These are phyloP conservation scores for Pongo abelii DNA, from an alignment of 2,113 vertebrate genomes.

Conservation along the genomic window DNA sequence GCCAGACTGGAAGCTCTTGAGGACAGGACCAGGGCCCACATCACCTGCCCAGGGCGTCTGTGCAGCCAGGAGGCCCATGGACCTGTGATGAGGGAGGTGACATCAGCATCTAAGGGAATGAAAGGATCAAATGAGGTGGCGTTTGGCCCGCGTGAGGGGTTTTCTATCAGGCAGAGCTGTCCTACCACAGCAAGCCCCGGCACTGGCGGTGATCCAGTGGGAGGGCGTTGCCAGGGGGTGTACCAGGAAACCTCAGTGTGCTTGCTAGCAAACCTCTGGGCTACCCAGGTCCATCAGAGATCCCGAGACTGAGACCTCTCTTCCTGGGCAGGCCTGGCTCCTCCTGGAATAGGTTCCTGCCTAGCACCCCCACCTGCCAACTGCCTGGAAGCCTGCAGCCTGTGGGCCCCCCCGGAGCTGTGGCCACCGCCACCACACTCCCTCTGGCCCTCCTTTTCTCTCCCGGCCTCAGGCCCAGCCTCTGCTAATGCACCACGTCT, in stretches of 20 bases:
- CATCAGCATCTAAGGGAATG: neutral
- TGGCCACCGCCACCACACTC: neutral
- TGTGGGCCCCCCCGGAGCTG: neutral
- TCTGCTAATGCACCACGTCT: neutral
- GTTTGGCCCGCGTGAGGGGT: accelerated
- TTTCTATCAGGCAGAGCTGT: neutral
- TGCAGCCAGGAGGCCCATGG: neutral
- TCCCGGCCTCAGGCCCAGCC: neutral
- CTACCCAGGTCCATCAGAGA: neutral
- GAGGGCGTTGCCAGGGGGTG: neutral
- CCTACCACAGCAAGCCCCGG: neutral
- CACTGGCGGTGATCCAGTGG: neutral
- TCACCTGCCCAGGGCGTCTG: neutral
- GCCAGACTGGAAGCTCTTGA: neutral
- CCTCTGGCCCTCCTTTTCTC: neutral
- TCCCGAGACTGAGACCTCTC: neutral
- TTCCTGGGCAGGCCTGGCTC: neutral
- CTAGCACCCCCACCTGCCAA: neutral
- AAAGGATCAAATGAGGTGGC: neutral
- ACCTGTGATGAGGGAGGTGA: neutral
- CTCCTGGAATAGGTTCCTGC: neutral
- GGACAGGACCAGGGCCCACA: neutral
- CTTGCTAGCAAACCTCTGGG: neutral
- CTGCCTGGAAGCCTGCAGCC: neutral
- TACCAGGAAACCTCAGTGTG: neutral